Percentiles rank a stretch among this genome's conserved stretches.
phyloP scores from a whole-genome alignment of 2,113 vertebrate species.

The Crotalus viridis region DNA sequence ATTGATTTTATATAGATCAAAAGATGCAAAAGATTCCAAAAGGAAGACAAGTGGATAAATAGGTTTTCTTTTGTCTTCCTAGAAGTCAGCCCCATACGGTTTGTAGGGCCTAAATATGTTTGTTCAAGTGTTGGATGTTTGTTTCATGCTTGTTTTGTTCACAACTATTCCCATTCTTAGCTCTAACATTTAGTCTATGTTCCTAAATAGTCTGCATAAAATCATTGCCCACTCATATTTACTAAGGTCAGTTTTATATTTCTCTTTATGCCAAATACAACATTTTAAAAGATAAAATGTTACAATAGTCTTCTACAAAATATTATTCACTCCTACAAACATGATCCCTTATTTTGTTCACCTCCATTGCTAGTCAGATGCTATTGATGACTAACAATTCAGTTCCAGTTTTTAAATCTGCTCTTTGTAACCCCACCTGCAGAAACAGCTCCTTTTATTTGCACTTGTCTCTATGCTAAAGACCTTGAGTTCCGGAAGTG shows the following conservation, averaged over 20 bases:
- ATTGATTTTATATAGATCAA: background rate
- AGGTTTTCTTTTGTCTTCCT: background rate
- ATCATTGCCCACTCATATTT: background rate
- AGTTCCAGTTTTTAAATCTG: slow-evolving; percentile 20
- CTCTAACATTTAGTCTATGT: background rate
- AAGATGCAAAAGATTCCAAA: background rate
- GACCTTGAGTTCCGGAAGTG: background rate
- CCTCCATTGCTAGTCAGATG: slow-evolving; percentile 10
- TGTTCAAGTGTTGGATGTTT: background rate
- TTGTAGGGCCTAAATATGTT: background rate
- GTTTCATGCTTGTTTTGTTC: background rate
- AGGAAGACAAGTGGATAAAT: background rate
- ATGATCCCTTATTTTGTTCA: background rate
- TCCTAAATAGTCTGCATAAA: slow-evolving; percentile 7
- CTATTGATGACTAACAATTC: background rate
- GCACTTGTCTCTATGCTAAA: background rate
- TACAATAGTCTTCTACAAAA: background rate
- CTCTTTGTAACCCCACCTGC: slow-evolving; percentile 32
- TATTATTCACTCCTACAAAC: background rate
- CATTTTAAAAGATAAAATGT: background rate
- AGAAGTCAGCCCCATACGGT: background rate
- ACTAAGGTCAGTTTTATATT: background rate
- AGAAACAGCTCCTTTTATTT: slow-evolving; percentile 20
- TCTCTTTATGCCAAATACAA: background rate
- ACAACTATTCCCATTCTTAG: background rate